Conservation (phyloP, 2,888 invertebrate genomes). For the Lasioglossum leucozonium region DNA sequence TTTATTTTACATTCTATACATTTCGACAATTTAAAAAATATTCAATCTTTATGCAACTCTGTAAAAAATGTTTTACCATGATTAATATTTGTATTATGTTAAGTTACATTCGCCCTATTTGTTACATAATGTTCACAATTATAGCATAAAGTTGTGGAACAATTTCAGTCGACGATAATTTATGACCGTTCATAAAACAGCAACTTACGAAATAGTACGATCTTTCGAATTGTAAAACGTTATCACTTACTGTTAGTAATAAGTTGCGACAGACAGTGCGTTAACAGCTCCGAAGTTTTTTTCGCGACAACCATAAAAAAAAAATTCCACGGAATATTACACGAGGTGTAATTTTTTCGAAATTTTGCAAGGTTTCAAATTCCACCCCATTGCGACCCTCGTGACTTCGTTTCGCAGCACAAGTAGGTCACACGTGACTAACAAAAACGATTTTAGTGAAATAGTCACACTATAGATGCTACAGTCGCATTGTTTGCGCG, state of each 20-base stretch:
- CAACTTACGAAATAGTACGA: neutral
- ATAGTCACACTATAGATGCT: neutral
- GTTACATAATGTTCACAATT: constrained; percentile 37
- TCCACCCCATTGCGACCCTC: neutral
- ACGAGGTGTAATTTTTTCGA: neutral
- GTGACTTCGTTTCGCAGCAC: neutral
- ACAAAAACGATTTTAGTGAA: neutral
- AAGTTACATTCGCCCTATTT: neutral
- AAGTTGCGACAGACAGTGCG: neutral
- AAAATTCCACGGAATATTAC: neutral
- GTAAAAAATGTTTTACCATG: neutral
- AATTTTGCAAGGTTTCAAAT: constrained; percentile 20
- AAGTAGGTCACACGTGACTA: constrained; percentile 9
- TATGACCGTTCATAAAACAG: neutral
- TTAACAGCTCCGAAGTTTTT: neutral
- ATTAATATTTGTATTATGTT: neutral
- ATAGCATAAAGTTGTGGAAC: neutral
- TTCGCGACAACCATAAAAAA: neutral
- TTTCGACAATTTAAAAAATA: neutral
- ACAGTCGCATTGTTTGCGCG: neutral
- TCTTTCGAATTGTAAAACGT: neutral
- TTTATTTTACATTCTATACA: neutral
- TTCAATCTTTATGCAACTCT: neutral
- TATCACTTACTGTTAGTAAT: neutral
- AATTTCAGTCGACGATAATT: neutral